phyloP scores from a whole-genome alignment of 2,113 vertebrate genomes.

The Pao palembangensis region DNA sequence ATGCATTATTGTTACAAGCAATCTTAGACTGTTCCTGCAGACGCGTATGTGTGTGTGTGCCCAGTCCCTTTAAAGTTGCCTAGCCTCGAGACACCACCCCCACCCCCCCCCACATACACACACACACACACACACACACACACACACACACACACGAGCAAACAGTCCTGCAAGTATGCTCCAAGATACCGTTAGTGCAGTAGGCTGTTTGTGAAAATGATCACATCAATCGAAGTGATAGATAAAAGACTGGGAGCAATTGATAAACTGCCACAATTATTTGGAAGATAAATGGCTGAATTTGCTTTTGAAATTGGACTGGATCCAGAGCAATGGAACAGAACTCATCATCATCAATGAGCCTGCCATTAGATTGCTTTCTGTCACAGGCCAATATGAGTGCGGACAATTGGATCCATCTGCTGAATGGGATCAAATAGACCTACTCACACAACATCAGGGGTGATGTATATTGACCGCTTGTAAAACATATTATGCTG shows the following conservation, averaged over 20 bases:
- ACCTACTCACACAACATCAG: slow-evolving; percentile 58
- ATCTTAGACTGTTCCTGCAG: slow-evolving; percentile 16
- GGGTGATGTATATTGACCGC: slow-evolving; percentile 65
- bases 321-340: slow-evolving; percentile 72
- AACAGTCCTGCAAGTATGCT: slow-evolving; percentile 40
- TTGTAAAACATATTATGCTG: slow-evolving; percentile 54
- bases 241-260: slow-evolving; percentile 75
- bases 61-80: too few species aligned
- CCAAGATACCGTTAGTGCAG: slow-evolving; percentile 56
- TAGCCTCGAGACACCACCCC: not conserved
- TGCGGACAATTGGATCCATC: slow-evolving; percentile 71
- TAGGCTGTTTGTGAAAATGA: slow-evolving; percentile 72
- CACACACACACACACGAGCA: slow-evolving; percentile 11
- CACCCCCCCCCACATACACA: not conserved
- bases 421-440: slow-evolving; percentile 72
- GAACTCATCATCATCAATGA: slow-evolving; percentile 76
- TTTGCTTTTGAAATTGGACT: slow-evolving; percentile 78
- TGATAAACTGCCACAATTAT: slow-evolving; percentile 79
- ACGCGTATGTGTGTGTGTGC: not conserved
- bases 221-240: slow-evolving; percentile 78
- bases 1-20: slow-evolving; percentile 38
- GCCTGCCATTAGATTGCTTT: slow-evolving; percentile 70
- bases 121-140: not conserved
- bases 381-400: slow-evolving; percentile 66
- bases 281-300: slow-evolving; percentile 77